Evolutionary conservation across 2,888 invertebrate genomes (phyloP), one percentile per base, ranked within the genome.

Genomic region (Erpobdella octoculata): DNA sequence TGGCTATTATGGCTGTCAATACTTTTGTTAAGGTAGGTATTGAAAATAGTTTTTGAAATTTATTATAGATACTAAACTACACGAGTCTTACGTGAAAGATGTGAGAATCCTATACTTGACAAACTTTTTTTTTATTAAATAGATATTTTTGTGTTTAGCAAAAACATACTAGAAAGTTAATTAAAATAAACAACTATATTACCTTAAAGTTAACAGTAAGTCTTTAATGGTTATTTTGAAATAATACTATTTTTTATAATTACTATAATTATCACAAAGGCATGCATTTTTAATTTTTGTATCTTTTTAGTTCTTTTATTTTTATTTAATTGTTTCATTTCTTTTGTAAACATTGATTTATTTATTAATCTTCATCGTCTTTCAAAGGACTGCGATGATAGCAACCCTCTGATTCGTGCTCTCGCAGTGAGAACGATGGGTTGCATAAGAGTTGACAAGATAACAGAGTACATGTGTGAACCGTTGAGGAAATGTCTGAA

Each of bases 1-100:
- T 97, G 92, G 98, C 98, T 71, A 99, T 98, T 74, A 96, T 98
- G 96, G 98, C 98, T 15, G 98, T 98, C 73, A 98, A 98, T 85
- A 98, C 98, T 8, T 98, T 98, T 86, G 98, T 98, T 76, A 97
- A 96, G 90, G 94, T 93, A 87, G 36, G 71, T 4, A 1, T 53
- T 9, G 53, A 53, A 53, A 53, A 53, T 5, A 3, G 21, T 53
- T 46, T 21, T 21, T 3, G 46, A 21, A 46, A 46, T 3, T 46
- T 21, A 46, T 46, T 46, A n/a, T n/a, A n/a, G n/a, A n/a, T n/a
- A n/a, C n/a, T n/a, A n/a, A n/a, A n/a, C n/a, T n/a, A n/a, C n/a
- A n/a, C n/a, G n/a, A n/a, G n/a, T n/a, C n/a, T n/a, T n/a, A 21
- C 46, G 18, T 46, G 46, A 46, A 3, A 3, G 5, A 46, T n/a